Conservation (phyloP, 2,113 vertebrate species). For the Ahaetulla prasina region DNA sequence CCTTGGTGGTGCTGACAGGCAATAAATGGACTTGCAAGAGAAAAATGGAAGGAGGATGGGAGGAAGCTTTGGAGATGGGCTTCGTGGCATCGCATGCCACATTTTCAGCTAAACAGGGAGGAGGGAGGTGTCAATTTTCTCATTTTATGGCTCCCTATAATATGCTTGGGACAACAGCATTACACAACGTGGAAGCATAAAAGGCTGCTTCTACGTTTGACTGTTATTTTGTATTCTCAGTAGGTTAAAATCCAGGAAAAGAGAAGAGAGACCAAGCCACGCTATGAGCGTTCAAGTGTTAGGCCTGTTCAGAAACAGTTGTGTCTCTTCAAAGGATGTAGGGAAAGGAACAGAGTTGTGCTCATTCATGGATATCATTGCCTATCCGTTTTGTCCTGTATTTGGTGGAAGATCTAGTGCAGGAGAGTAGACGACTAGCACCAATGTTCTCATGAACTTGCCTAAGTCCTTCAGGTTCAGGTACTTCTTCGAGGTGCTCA, state of each 20-base stretch:
- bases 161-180: not conserved
- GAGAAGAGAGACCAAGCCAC: not conserved
- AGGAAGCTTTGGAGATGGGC: not conserved
- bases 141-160: not conserved
- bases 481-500: not conserved
- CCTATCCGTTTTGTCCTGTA: not conserved
- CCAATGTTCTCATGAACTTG: not conserved
- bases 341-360: not conserved
- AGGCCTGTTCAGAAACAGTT: not conserved
- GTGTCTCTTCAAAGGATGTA: not conserved
- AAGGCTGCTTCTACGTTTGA: not conserved
- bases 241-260: not conserved
- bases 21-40: constrained; percentile 9
- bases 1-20: not conserved
- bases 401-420: not conserved
- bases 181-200: not conserved
- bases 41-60: not conserved
- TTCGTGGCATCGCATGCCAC: not conserved
- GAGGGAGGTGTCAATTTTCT: too few relatives aligned
- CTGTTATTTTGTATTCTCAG: not conserved
- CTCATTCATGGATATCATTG: not conserved
- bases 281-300: not conserved
- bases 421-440: not conserved
- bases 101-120: not conserved
- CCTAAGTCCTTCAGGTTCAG: not conserved